A percentile compares a stretch with the other conserved stretches of the same genome.
Evolutionary conservation across 2,797 vertebrate genomes (phyloP).

Genomic region (Huso huso): DNA sequence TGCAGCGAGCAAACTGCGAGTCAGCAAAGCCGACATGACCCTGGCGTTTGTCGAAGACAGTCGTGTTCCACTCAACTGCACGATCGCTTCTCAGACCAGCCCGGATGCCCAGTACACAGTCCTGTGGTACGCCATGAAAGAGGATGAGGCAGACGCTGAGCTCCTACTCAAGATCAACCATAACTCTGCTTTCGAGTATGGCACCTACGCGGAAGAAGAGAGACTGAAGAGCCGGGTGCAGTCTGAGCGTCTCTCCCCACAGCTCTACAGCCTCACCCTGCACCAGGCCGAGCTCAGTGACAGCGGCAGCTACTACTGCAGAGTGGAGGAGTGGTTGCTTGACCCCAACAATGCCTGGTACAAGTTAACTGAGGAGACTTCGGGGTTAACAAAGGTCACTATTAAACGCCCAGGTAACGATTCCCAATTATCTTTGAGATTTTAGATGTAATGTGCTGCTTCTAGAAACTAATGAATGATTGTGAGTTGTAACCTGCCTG

Average conservation of each 20-base stretch:
- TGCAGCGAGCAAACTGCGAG: conserved; percentile 79
- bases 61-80: conserved; percentile 84
- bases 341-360: conserved; percentile 92
- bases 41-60: conserved; percentile 79
- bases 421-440: no score
- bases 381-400: conserved; percentile 76
- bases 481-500: no score
- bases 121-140: conserved; percentile 83
- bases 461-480: no score
- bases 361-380: conserved; percentile 78
- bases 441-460: no score
- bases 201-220: conserved; percentile 84
- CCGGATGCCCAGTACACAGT: conserved; percentile 82
- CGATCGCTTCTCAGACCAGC: conserved; percentile 78
- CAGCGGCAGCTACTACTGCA: conserved; percentile 91
- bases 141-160: conserved; percentile 70
- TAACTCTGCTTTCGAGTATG: conserved; percentile 76
- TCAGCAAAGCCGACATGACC: conserved; percentile 83
- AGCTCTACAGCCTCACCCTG: conserved; percentile 69
- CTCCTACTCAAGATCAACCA: conserved; percentile 85
- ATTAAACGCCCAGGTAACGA: conserved; percentile 83
- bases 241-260: conserved; percentile 65
- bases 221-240: conserved; percentile 76
- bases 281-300: conserved; percentile 81
- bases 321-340: conserved; percentile 92